Evolutionary conservation across 2,113 vertebrate species (phyloP), one percentile per base, ranked within the genome.

Genomic region (Dipodomys spectabilis): DNA sequence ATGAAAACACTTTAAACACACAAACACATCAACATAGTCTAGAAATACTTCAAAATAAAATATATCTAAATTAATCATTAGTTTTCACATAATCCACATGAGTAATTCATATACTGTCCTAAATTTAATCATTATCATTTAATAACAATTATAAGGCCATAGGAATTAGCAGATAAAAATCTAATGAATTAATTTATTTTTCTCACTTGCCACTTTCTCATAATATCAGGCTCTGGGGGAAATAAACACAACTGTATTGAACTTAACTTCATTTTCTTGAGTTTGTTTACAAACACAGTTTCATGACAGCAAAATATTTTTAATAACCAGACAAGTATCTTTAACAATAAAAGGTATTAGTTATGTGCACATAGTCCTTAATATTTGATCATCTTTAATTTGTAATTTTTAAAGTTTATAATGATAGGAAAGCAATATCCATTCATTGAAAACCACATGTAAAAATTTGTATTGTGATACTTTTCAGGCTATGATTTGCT

Each of bases 61-160:
- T 82, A 82, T 78, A 85, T 94, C 35, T 85, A 22, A 90, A 28
- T 69, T 88, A 85, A 85, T 6, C 69, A 68, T 32, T 72, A 49
- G 49, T 81, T 71, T 72, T 92, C 82, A 90, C 53, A 23, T 62
- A 62, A 25, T 62, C 75, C 68, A 65, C 69, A 4, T 90, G 4
- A 22, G 30, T 60, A 49, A 16, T 45, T 0, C 35, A 81, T 44
- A 16, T 27, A 49, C 23, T 73, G 1, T 82, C 23, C 9, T 78
- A 30, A 72, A 10, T 77, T 86, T 82, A 82, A 65, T 25, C 44
- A 79, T 53, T 62, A 71, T 88, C 3, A 45, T 64, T 94, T 80
- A 65, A 2, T n/a, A 80, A 35, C 49, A 69, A 72, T 65, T 45
- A 49, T 49, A 69, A 69, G 92, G n/a, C 65, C 4, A 25, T 80